Evolutionary conservation across 2,113 vertebrate genomes (phyloP), one percentile per base, ranked within the genome.

Genomic region (Tachysurus vachellii): DNA sequence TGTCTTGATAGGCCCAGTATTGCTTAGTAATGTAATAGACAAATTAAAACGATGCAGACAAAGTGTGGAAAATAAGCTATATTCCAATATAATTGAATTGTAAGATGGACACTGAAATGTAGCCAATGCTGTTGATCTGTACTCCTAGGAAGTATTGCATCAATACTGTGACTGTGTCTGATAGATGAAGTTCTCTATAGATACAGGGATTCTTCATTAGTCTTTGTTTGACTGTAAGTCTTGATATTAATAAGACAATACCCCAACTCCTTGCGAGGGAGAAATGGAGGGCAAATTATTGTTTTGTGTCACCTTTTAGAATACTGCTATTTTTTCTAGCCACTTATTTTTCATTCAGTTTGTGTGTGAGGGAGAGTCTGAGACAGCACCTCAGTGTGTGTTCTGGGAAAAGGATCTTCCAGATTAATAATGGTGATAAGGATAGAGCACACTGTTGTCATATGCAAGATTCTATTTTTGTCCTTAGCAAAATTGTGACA

Each of bases 401-500:
- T 86, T 84, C 80, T 84, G 79, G 84, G 85, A 82, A 71, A 36
- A 42, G 64, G 62, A 79, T 59, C 86, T 83, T 75, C 23, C 89
- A 88, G 85, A 85, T 88, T 88, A 86, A 84, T 87, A 90, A 87
- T 85, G 59, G 57, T 85, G 82, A 87, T 87, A 87, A 87, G 85
- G 81, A 77, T 68, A 62, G 85, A 82, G 80, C 80, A 82, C 83
- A 73, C 42, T 21, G 85, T 85, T 86, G 85, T 80, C 85, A 91
- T 88, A 89, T 83, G 79, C 80, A 68, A 85, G 59, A 87, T 89
- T 81, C 82, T 86, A 68, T 89, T 86, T 89, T 86, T 88, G 84
- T 82, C 90, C 82, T 66, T 85, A 36, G 88, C 83, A 83, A 89
- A 88, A 91, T 89, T 89, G 57, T 88, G 90, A 86, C 88, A 91